Base-by-base conservation (phyloP, 2,888 invertebrate species). In the Conomelus anceps region DNA sequence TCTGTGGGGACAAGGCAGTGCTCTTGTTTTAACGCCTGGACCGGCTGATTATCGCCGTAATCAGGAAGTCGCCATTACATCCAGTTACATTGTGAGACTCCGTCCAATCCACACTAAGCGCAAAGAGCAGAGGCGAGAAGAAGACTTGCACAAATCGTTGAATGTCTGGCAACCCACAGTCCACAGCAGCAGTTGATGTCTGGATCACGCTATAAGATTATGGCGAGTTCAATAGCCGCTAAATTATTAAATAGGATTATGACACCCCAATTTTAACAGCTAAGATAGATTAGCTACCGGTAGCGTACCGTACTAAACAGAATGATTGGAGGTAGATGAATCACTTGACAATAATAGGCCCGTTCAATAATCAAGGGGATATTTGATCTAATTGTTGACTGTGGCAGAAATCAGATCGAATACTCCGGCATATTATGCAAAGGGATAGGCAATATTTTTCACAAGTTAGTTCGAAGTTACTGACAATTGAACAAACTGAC, bases 61-160 rank as follows among this genome's bases (percentile, higher is more conserved):
- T 86, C 86, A 86, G 86, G 86, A 86, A 86, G 86, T 86, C 24
- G 86, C 86, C 24, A 86, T 86, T 86, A 86, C 24, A 23, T 86
- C 24, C 24, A 86, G 23, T 86, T 86, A 86, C 29, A 24, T 86
- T 63, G 63, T 63, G 3, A 63, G 63, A n/a, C 63, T 63, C 63
- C 63, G n/a, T 63, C n/a, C 63, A 63, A 63, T n/a, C n/a, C 63
- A 26, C 11, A 26, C 26, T 41, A 6, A n/a, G 7, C 17, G 63
- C 63, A 63, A 34, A 63, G 3, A 63, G 63, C 1, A 63, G 63
- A 63, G 6, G 63, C 7, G 13, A 13, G n/a, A 6, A 63, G 63
- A 63, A 63, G 63, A 63, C 63, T 63, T 63, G 63, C 63, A 63
- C n/a, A 63, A 63, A 63, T 41, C 41, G 41, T 41, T 20, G 41